Conservation (phyloP, 2,888 invertebrate species). For the Macroteleia sp. region DNA sequence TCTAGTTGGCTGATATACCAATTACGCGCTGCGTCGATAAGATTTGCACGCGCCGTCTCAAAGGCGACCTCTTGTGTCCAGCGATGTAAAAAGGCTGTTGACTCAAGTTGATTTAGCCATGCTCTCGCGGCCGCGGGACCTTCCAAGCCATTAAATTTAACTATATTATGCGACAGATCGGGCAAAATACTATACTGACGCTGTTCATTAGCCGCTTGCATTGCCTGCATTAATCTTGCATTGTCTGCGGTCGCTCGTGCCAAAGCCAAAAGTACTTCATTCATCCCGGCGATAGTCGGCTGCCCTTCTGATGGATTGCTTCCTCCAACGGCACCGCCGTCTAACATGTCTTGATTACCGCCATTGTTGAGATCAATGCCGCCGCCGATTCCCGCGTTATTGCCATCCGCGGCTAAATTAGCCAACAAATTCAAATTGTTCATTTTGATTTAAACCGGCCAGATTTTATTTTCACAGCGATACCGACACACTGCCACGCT, state of each 20-base stretch:
- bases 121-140: neutral
- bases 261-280: neutral
- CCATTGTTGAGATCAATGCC: too few relatives aligned
- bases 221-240: neutral
- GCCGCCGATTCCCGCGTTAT: too few relatives aligned
- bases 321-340: too few relatives aligned
- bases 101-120: constrained; percentile 25
- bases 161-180: neutral
- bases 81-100: constrained; percentile 36
- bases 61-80: constrained; percentile 19
- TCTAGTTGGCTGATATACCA: constrained; percentile 17
- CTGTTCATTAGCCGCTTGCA: neutral
- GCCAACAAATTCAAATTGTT: too few relatives aligned
- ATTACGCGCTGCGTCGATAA: constrained; percentile 6
- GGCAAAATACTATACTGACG: neutral
- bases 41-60: constrained; percentile 14
- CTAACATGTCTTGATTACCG: too few relatives aligned
- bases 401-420: too few relatives aligned
- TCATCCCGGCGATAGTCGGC: neutral
- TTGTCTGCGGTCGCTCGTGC: neutral
- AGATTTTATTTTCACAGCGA: too few relatives aligned
- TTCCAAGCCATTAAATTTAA: neutral
- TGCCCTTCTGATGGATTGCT: neutral
- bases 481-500: too few relatives aligned
- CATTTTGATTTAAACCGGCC: too few relatives aligned